These are phyloP conservation scores for Holcopasites calliopsidis DNA, from an alignment of 1,140 invertebrate genomes.

Conservation along the genomic window DNA sequence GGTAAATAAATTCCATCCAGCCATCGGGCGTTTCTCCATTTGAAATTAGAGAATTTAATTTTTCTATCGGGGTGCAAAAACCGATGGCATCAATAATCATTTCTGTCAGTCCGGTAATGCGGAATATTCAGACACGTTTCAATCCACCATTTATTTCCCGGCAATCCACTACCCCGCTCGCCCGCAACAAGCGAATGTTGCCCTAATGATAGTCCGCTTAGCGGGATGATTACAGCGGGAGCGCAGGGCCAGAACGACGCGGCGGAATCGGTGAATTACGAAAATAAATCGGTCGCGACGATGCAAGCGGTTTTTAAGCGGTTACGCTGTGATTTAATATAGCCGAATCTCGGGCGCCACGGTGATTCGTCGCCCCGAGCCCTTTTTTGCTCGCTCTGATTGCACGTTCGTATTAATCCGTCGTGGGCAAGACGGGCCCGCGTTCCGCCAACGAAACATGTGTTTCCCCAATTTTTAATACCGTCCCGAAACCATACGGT, in stretches of 20 bases:
- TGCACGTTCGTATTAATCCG: constrained; percentile 33
- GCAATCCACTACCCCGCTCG: too few relatives aligned
- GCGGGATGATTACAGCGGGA: constrained; percentile 36
- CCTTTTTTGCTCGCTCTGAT: constrained; percentile 14
- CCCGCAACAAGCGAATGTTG: too few relatives aligned
- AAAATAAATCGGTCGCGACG: constrained; percentile 42
- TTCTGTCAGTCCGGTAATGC: too few relatives aligned
- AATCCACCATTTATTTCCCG: too few relatives aligned
- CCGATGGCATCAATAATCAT: too few relatives aligned
- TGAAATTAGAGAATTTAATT: too few relatives aligned
- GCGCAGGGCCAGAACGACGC: background rate
- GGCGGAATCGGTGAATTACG: constrained; percentile 38
- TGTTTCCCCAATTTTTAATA: constrained; percentile 7
- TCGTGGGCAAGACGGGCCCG: background rate
- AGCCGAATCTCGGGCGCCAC: constrained; percentile 48
- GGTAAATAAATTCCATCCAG: constrained; percentile 4
- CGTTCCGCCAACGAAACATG: background rate
- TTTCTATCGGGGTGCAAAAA: too few relatives aligned
- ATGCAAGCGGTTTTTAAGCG: constrained; percentile 36
- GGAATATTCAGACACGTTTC: too few relatives aligned
- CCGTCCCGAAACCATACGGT: background rate
- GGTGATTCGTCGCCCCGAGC: constrained; percentile 44
- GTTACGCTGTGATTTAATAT: constrained; percentile 58
- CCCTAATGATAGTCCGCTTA: constrained; percentile 40
- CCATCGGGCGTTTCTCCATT: background rate